phyloP scores from a whole-genome alignment of 2,113 vertebrate genomes.

The Thermophis baileyi region DNA sequence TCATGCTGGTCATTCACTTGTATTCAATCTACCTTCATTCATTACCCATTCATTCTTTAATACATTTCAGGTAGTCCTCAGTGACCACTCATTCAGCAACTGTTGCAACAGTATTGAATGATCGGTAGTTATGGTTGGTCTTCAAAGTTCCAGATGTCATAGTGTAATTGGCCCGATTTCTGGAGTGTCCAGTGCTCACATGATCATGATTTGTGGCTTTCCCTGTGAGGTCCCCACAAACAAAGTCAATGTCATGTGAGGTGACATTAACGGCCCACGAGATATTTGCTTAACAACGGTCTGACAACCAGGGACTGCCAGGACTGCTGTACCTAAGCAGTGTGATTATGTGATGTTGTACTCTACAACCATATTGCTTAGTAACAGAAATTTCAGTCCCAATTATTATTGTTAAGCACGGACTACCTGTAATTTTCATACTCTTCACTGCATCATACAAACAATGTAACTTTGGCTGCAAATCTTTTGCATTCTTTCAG shows the following conservation, averaged over 20 bases:
- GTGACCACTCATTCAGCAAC: neutral
- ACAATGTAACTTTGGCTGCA: neutral
- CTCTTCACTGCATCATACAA: neutral
- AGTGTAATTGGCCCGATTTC: too few relatives aligned
- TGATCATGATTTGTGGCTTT: neutral
- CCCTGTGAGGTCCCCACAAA: neutral
- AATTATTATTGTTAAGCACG: neutral
- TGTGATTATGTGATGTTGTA: neutral
- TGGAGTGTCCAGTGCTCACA: too few relatives aligned
- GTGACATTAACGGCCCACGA: neutral
- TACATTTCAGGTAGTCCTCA: neutral
- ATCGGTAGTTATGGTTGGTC: neutral
- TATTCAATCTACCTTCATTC: neutral
- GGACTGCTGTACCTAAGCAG: neutral
- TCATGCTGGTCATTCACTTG: neutral
- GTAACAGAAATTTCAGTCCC: neutral
- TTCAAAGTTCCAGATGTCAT: neutral
- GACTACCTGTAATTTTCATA: neutral
- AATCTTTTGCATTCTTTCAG: neutral
- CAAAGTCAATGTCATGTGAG: too few relatives aligned
- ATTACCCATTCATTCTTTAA: neutral
- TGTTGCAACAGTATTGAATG: neutral
- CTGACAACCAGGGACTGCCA: neutral
- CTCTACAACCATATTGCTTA: neutral
- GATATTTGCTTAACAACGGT: neutral